These are phyloP conservation scores for Paramacrobiotus metropolitanus DNA, from an alignment of 1,140 invertebrate genomes.

Conservation along the genomic window DNA sequence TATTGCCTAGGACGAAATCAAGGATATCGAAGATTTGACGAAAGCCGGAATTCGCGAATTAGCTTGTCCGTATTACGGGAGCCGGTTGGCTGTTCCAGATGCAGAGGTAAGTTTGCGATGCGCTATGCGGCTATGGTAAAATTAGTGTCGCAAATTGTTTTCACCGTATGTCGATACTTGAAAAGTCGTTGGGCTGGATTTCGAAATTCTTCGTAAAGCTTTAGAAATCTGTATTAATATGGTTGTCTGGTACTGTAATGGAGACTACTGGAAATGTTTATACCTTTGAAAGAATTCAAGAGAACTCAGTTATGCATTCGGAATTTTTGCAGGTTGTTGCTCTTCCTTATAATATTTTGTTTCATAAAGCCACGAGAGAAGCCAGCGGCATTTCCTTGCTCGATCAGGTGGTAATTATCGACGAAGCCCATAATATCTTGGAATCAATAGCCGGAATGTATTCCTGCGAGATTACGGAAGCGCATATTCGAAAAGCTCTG, in stretches of 20 bases:
- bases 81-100: conserved; percentile 46
- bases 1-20: conserved; percentile 30
- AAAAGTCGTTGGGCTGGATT: too few species aligned
- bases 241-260: too few species aligned
- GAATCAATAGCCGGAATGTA: conserved; percentile 70
- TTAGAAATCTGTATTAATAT: too few species aligned
- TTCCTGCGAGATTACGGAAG: conserved; percentile 40
- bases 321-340: too few species aligned
- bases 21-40: conserved; percentile 70
- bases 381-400: conserved; percentile 57
- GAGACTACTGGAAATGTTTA: too few species aligned
- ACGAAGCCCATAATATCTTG: conserved; percentile 89
- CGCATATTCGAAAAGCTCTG: conserved; percentile 36
- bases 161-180: too few species aligned
- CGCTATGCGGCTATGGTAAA: too few species aligned
- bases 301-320: too few species aligned
- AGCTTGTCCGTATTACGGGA: conserved; percentile 73
- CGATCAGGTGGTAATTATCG: conserved; percentile 67
- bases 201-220: too few species aligned
- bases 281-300: too few species aligned
- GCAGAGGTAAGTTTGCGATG: too few species aligned
- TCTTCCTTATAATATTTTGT: conserved; percentile 60
- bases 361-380: conserved; percentile 60
- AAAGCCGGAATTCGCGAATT: conserved; percentile 38
- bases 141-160: too few species aligned